Conservation (phyloP, 2,888 invertebrate species). For the Platerodrilus igneus region DNA sequence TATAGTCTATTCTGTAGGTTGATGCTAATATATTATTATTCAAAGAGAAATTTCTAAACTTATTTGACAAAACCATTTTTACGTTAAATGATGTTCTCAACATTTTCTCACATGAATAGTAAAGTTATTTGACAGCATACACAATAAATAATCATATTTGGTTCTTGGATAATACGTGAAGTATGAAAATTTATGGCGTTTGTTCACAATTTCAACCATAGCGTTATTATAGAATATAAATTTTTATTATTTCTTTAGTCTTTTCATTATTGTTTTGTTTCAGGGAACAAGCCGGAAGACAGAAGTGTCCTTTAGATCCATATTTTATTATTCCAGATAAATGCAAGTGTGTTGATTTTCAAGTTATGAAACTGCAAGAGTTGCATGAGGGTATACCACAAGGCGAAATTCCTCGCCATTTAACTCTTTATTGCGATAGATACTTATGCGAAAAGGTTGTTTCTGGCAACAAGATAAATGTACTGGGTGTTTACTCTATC, state of each 20-base stretch:
- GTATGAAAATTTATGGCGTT: not conserved
- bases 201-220: not conserved
- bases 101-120: no score
- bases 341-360: constrained; percentile 96
- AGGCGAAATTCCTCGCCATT: constrained; percentile 96
- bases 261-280: constrained; percentile 37
- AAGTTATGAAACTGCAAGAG: constrained; percentile 96
- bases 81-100: no score
- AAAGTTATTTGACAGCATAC: no score
- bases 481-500: constrained; percentile 95
- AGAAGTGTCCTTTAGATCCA: constrained; percentile 94
- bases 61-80: no score
- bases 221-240: not conserved
- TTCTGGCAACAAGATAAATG: constrained; percentile 90
- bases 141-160: no score
- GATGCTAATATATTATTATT: no score
- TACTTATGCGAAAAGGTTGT: constrained; percentile 91
- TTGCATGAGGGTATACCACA: constrained; percentile 90
- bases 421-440: constrained; percentile 91
- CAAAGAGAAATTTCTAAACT: no score
- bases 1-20: no score
- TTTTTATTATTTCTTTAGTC: not conserved
- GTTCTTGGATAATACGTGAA: no score
- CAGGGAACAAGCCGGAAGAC: constrained; percentile 89
- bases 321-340: constrained; percentile 98